These are phyloP conservation scores for Drosophila elegans DNA, from an alignment of 1,140 invertebrate species.

Conservation along the genomic window DNA sequence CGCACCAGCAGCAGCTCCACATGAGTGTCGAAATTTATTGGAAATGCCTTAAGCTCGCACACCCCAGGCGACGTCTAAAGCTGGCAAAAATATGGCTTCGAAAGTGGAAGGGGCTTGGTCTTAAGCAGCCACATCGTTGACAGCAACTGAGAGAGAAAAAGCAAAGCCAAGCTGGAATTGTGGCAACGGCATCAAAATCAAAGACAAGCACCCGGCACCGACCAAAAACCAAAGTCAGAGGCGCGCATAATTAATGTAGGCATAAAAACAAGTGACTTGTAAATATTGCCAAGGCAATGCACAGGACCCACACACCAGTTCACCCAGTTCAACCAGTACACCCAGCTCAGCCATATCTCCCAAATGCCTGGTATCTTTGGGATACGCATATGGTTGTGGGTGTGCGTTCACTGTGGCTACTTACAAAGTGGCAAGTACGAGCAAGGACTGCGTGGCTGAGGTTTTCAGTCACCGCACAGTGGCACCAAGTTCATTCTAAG, in stretches of 20 bases:
- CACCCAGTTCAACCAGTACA: background rate
- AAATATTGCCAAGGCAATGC: constrained; percentile 78
- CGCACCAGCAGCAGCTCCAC: constrained; percentile 35
- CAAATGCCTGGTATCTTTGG: constrained; percentile 30
- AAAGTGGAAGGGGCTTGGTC: background rate
- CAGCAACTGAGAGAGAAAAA: constrained; percentile 46
- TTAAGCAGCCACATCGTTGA: constrained; percentile 28
- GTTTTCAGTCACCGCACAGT: constrained; percentile 26
- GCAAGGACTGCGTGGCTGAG: constrained; percentile 31
- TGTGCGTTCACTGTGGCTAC: no score
- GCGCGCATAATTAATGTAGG: constrained; percentile 83
- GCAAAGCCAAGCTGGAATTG: constrained; percentile 71
- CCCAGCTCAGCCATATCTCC: constrained; percentile 16
- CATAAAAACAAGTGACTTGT: constrained; percentile 84
- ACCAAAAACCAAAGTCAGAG: constrained; percentile 73
- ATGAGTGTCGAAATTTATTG: constrained; percentile 74
- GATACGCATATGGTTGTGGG: constrained; percentile 19
- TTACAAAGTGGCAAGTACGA: constrained; percentile 65
- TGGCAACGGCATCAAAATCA: constrained; percentile 76
- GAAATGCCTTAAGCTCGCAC: constrained; percentile 52
- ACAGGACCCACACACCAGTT: background rate
- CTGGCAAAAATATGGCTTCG: constrained; percentile 56
- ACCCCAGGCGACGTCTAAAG: constrained; percentile 46
- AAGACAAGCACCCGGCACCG: constrained; percentile 52
- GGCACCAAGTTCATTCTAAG: background rate